These are phyloP conservation scores for Lapara coniferarum DNA, from an alignment of 2,888 invertebrate species.

Conservation along the genomic window DNA sequence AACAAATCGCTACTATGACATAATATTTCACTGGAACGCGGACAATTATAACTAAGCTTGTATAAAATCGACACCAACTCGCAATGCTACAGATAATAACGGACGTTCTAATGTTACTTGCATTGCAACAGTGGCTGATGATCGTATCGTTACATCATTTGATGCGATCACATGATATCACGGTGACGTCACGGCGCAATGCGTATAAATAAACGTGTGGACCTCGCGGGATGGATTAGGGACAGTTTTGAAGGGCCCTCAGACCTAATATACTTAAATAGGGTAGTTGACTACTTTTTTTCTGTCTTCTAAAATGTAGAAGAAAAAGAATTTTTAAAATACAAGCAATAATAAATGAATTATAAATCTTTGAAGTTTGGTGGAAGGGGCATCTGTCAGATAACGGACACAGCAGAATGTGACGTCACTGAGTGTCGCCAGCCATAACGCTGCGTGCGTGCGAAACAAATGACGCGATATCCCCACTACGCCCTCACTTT, in stretches of 20 bases:
- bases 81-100: constrained; percentile 7
- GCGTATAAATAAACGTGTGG: constrained; percentile 49
- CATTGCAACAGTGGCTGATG: constrained; percentile 39
- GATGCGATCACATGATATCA: constrained; percentile 53
- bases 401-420: too few species aligned
- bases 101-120: constrained; percentile 5
- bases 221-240: constrained; percentile 28
- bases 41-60: constrained; percentile 17
- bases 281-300: too few species aligned
- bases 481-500: too few species aligned
- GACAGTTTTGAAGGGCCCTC: not conserved
- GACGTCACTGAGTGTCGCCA: too few species aligned
- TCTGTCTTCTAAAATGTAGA: too few species aligned
- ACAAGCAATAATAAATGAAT: too few species aligned
- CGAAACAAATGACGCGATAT: too few species aligned
- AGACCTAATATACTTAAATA: not conserved
- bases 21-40: not conserved
- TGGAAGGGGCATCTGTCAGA: too few species aligned
- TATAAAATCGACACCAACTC: constrained; percentile 17
- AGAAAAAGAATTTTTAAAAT: too few species aligned
- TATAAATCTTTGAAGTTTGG: too few species aligned
- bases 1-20: not conserved
- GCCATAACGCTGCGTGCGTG: too few species aligned
- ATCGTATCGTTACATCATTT: constrained; percentile 61
- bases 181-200: constrained; percentile 52